Evolutionary conservation across 2,888 invertebrate species (phyloP).

Genomic region (Zelleria hepariella): DNA sequence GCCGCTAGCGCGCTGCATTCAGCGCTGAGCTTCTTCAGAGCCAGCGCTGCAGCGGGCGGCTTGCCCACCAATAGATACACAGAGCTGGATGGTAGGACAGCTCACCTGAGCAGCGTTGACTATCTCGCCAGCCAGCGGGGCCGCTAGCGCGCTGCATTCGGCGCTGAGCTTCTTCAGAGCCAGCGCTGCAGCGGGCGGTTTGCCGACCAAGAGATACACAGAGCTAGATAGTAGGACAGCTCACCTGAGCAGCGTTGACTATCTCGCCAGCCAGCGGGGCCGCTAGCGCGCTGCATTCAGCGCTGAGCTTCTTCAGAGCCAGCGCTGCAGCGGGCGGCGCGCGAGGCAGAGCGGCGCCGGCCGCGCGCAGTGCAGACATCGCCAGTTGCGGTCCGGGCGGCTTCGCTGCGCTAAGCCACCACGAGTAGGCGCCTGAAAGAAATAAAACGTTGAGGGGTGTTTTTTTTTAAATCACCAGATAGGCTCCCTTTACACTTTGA

Average conservation of each 20-base stretch:
- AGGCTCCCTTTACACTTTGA: no score
- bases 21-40: constrained; percentile 87
- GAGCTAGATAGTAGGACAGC: neutral
- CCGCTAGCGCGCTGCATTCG: constrained; percentile 83
- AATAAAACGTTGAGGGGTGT: neutral
- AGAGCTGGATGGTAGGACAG: neutral
- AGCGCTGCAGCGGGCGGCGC: constrained; percentile 84
- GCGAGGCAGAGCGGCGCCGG: constrained; percentile 67
- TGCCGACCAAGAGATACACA: no score
- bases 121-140: constrained; percentile 82
- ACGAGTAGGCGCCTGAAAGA: constrained; percentile 80
- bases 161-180: constrained; percentile 90
- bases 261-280: constrained; percentile 83
- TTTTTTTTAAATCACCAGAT: no score
- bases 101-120: constrained; percentile 77
- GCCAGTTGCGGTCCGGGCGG: constrained; percentile 29
- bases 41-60: constrained; percentile 84
- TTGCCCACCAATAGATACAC: no score
- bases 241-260: constrained; percentile 77
- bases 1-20: constrained; percentile 83
- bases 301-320: constrained; percentile 89
- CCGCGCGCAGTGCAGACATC: constrained; percentile 38
- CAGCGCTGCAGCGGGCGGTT: constrained; percentile 84
- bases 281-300: constrained; percentile 83
- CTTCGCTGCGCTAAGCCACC: constrained; percentile 77